phyloP scores from a whole-genome alignment of 2,888 invertebrate genomes.

The Chymomyza caudatula region DNA sequence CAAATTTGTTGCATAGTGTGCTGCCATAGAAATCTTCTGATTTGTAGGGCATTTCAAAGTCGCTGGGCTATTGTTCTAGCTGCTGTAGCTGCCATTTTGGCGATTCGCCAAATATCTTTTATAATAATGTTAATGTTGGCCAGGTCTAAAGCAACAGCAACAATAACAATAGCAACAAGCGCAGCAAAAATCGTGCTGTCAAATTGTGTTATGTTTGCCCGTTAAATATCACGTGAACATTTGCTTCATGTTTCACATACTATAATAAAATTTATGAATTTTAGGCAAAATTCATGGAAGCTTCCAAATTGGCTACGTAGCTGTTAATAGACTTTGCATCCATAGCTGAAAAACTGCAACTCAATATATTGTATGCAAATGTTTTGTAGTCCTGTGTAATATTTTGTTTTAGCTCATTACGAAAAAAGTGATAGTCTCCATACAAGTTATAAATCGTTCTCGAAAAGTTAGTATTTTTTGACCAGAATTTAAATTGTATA shows the following conservation, averaged over 20 bases:
- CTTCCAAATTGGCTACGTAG: neutral
- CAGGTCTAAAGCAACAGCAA: neutral
- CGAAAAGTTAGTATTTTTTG: too few species aligned
- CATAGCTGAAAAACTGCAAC: too few species aligned
- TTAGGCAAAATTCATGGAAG: neutral
- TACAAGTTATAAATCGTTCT: too few species aligned
- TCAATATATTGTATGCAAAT: too few species aligned
- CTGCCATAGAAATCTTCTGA: neutral
- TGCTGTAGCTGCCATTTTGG: neutral
- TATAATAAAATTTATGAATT: neutral
- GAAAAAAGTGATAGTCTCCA: too few species aligned
- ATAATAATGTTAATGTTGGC: slow-evolving; percentile 4
- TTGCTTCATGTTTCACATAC: neutral
- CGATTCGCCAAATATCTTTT: slow-evolving; percentile 3
- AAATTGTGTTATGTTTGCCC: neutral
- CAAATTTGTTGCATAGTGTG: too few species aligned
- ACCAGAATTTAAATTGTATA: too few species aligned
- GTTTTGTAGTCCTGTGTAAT: too few species aligned
- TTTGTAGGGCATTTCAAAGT: neutral
- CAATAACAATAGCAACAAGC: neutral
- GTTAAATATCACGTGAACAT: neutral
- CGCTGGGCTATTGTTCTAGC: neutral
- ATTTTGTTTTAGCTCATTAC: too few species aligned
- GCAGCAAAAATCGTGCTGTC: neutral
- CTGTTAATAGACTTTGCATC: neutral